A percentile compares a stretch with the other conserved stretches of the same genome.
phyloP scores from a whole-genome alignment of 2,797 vertebrate genomes.

The Gobio occitaniae region DNA sequence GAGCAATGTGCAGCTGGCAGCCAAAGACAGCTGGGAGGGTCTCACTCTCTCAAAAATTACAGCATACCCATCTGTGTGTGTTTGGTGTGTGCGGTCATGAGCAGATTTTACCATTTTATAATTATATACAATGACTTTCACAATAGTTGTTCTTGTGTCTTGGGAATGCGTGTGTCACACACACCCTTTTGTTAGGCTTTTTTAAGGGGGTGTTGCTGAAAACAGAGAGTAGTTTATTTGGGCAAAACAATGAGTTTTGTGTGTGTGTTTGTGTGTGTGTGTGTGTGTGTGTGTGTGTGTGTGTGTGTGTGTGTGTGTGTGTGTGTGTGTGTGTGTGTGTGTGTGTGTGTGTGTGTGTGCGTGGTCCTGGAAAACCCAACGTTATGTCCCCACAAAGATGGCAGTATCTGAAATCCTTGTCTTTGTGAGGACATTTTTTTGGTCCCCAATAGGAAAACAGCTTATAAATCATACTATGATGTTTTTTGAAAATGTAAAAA shows the following conservation, averaged over 20 bases:
- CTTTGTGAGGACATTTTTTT: no score
- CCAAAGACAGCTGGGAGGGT: constrained; percentile 72
- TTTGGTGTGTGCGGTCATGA: constrained; percentile 7
- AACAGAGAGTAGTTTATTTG: constrained; percentile 51
- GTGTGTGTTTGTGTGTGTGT: constrained; percentile 24
- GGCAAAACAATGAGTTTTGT: constrained; percentile 25
- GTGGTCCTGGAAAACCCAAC: background rate
- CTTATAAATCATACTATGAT: no score
- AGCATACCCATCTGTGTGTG: constrained; percentile 42
- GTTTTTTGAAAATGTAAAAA: no score
- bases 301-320: constrained; percentile 18
- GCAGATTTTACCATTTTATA: constrained; percentile 25
- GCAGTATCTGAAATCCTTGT: no score
- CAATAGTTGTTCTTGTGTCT: constrained; percentile 41
- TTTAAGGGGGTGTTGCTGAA: constrained; percentile 33
- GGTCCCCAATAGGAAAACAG: no score
- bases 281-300: constrained; percentile 35
- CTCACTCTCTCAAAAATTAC: constrained; percentile 68
- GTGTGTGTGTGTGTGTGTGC: background rate
- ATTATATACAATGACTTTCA: constrained; percentile 23
- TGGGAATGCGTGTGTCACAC: constrained; percentile 34
- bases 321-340: no score
- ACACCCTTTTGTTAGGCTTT: constrained; percentile 17
- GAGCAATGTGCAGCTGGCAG: constrained; percentile 68
- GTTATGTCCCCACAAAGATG: no score